Conservation (phyloP, 2,113 vertebrate species). For the Crotalus helleri region DNA sequence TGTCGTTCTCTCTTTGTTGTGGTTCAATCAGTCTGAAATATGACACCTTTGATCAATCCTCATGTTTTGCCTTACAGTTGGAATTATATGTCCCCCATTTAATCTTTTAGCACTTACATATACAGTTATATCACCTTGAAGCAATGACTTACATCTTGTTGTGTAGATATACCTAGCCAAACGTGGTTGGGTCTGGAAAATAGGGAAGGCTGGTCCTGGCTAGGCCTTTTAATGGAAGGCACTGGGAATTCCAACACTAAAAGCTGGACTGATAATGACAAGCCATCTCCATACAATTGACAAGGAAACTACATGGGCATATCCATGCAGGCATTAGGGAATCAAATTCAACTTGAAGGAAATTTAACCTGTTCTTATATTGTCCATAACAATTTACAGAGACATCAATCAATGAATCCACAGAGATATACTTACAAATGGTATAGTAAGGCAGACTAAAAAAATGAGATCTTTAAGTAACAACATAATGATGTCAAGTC, state of each 20-base stretch:
- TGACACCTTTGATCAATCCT: background rate
- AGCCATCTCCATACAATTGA: background rate
- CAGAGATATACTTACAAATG: conserved; percentile 18
- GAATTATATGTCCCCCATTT: background rate
- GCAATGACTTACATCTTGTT: background rate
- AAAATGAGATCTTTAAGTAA: background rate
- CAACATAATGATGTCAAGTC: background rate
- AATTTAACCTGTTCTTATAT: background rate
- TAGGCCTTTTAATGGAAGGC: background rate
- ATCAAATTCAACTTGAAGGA: background rate
- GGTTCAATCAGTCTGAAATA: background rate
- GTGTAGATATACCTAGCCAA: background rate
- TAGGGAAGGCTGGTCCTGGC: background rate
- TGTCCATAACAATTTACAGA: background rate
- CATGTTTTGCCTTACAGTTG: background rate
- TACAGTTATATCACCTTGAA: background rate
- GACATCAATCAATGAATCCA: background rate
- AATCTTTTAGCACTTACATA: background rate
- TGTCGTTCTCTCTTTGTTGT: background rate
- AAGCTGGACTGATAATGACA: background rate
- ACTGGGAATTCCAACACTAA: background rate
- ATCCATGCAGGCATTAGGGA: background rate
- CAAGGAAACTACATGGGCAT: background rate
- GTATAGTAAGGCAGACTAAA: conserved; percentile 21
- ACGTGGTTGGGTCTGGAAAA: background rate